phyloP scores from a whole-genome alignment of 2,113 vertebrate species.

The Charina bottae region DNA sequence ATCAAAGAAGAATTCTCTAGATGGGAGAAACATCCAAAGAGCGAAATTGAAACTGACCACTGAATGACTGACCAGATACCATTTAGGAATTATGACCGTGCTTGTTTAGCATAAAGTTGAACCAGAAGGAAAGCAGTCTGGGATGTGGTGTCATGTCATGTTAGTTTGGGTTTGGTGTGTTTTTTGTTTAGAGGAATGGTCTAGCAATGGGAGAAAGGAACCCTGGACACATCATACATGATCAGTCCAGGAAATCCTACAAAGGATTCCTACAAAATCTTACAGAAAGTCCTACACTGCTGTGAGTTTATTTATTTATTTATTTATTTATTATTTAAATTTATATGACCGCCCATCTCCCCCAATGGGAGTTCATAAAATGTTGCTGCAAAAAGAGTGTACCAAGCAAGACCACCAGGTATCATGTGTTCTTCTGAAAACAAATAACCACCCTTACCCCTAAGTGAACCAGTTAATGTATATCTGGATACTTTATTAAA shows the following conservation, averaged over 20 bases:
- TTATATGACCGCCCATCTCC: too few relatives aligned
- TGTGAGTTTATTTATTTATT: too few relatives aligned
- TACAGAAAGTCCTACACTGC: background rate
- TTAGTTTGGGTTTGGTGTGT: background rate
- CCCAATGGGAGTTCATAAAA: too few relatives aligned
- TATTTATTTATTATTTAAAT: too few relatives aligned
- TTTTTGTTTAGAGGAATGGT: background rate
- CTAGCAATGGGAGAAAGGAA: background rate
- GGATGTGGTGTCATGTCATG: background rate
- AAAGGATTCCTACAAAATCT: background rate
- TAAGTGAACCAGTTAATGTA: too few relatives aligned
- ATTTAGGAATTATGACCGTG: background rate
- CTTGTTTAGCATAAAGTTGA: background rate
- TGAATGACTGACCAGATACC: too few relatives aligned
- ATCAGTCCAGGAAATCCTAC: background rate
- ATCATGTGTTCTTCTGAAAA: background rate
- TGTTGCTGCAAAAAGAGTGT: background rate
- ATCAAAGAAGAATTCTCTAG: too few relatives aligned
- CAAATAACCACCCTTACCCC: background rate
- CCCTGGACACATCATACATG: background rate
- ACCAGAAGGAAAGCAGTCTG: background rate
- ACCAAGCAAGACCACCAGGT: background rate
- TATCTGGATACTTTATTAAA: too few relatives aligned
- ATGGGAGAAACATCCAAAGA: too few relatives aligned
- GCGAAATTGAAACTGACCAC: too few relatives aligned